These are phyloP conservation scores for Choristoneura fumiferana DNA, from an alignment of 1,140 invertebrate species.

Conservation along the genomic window DNA sequence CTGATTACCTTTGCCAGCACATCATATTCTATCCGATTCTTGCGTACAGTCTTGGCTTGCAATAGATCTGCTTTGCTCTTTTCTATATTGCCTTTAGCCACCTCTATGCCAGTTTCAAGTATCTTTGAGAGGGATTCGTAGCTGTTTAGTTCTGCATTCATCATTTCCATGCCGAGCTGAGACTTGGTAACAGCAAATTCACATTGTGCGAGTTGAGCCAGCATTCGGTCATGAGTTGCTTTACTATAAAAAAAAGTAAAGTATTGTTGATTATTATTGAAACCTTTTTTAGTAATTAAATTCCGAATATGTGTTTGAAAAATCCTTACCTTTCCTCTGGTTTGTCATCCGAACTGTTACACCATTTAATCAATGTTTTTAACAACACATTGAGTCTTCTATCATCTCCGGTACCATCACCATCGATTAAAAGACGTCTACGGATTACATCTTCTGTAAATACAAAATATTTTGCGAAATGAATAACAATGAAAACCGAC, in stretches of 20 bases:
- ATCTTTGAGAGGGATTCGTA: conserved; percentile 88
- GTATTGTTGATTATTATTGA: too few species aligned
- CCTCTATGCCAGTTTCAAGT: conserved; percentile 87
- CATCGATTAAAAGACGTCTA: conserved; percentile 93
- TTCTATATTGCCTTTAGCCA: conserved; percentile 87
- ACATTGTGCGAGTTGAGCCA: conserved; percentile 90
- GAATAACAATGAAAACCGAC: not conserved
- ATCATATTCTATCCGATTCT: conserved; percentile 96
- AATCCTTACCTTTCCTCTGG: conserved; percentile 83
- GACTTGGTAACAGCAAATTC: conserved; percentile 94
- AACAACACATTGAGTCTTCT: conserved; percentile 90
- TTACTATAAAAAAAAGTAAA: conserved; percentile 70
- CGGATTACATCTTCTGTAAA: conserved; percentile 95
- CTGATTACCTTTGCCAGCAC: conserved; percentile 93
- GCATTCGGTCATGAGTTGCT: conserved; percentile 87
- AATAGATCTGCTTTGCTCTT: conserved; percentile 86
- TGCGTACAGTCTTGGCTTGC: conserved; percentile 89
- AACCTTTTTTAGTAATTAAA: too few species aligned
- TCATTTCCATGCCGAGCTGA: conserved; percentile 88
- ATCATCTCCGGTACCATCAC: conserved; percentile 97
- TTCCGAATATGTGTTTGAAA: too few species aligned
- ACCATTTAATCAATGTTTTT: conserved; percentile 95
- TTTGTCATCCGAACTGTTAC: conserved; percentile 83
- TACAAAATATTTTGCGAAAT: conserved; percentile 15
- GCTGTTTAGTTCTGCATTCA: conserved; percentile 89